Conservation (phyloP, 2,797 vertebrate genomes). For the Kryptolebias ocellatus region DNA sequence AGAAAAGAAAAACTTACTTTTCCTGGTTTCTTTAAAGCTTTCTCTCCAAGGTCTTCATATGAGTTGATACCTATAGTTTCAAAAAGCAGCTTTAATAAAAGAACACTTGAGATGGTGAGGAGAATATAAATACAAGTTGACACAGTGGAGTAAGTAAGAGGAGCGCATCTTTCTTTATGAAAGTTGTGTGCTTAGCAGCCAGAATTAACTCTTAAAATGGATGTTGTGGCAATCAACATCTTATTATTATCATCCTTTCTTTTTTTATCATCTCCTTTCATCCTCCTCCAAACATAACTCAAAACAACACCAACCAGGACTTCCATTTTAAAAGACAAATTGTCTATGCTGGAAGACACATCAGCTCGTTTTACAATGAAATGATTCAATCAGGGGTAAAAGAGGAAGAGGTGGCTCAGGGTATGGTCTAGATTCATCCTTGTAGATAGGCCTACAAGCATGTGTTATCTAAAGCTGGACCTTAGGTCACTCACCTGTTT, state of each 20-base stretch:
- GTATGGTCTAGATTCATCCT: background rate
- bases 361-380: conserved; percentile 5
- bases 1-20: conserved; percentile 80
- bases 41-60: conserved; percentile 91
- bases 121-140: background rate
- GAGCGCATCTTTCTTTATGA: background rate
- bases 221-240: background rate
- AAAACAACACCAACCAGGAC: conserved; percentile 8
- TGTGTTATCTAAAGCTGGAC: conserved; percentile 23
- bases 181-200: background rate
- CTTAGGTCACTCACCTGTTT: conserved; percentile 85
- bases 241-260: conserved; percentile 3
- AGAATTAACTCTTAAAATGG: background rate
- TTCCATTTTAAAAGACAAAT: conserved; percentile 5
- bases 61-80: conserved; percentile 86
- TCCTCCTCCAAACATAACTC: background rate
- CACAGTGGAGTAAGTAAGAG: background rate
- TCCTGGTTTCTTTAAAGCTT: conserved; percentile 88
- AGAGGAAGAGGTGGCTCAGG: background rate
- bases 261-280: conserved; percentile 1
- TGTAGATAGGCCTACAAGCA: conserved; percentile 7
- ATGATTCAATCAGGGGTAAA: conserved; percentile 28
- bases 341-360: background rate
- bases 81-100: conserved; percentile 12
- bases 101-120: background rate